Evolutionary conservation across 92 coral and sea anemone species (phyloP).

Genomic region (Anthopleura xanthogrammica): DNA sequence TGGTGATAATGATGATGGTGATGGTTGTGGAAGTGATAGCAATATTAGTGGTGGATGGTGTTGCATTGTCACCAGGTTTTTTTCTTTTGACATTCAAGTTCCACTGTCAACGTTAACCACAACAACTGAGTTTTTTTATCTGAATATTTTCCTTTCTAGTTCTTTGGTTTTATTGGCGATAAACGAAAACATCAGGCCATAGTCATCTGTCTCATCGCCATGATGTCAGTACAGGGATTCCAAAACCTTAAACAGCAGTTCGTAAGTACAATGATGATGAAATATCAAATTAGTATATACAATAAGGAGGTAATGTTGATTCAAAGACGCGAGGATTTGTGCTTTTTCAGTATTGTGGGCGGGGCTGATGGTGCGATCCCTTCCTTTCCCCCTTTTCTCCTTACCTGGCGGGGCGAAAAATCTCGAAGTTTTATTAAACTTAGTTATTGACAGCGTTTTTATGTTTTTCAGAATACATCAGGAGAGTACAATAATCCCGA

Average conservation of each 20-base stretch:
- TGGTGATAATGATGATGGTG: too few relatives aligned
- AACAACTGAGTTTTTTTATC: not conserved
- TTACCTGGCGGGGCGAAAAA: too few relatives aligned
- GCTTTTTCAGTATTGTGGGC: too few relatives aligned
- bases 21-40: too few relatives aligned
- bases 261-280: slow-evolving; percentile 55
- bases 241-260: slow-evolving; percentile 78
- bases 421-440: too few relatives aligned
- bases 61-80: not conserved
- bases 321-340: too few relatives aligned
- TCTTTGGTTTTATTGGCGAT: slow-evolving; percentile 77
- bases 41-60: too few relatives aligned
- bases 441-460: not conserved
- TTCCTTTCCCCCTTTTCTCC: too few relatives aligned
- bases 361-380: too few relatives aligned
- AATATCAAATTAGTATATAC: too few relatives aligned
- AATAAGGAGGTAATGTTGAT: too few relatives aligned
- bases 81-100: not conserved
- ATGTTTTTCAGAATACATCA: slow-evolving; percentile 61
- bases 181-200: slow-evolving; percentile 79
- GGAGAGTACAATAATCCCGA: slow-evolving; percentile 97
- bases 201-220: slow-evolving; percentile 69
- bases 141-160: slow-evolving; percentile 42
- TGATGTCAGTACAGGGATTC: slow-evolving; percentile 93
- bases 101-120: not conserved